Evolutionary conservation across 2,113 vertebrate species (phyloP).

Genomic region (Festucalex cinctus): DNA sequence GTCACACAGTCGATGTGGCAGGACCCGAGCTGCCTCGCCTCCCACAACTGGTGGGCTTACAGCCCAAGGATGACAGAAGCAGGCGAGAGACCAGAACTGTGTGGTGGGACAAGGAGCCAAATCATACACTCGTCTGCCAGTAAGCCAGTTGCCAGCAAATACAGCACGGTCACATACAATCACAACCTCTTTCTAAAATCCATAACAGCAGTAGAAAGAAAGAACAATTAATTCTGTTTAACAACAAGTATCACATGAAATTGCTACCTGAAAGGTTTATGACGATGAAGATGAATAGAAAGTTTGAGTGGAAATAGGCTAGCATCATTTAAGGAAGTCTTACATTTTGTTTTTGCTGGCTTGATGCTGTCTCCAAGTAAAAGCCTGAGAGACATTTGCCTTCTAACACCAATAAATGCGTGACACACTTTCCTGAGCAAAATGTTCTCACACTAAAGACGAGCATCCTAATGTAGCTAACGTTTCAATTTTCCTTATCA

Average conservation of each 20-base stretch:
- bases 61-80: slow-evolving; percentile 27
- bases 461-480: slow-evolving; percentile 16
- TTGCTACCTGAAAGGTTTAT: background rate
- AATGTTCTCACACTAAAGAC: slow-evolving; percentile 20
- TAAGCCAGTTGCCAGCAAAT: slow-evolving; percentile 39
- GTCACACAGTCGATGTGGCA: slow-evolving; percentile 29
- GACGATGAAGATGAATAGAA: background rate
- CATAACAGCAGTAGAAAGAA: slow-evolving; percentile 16
- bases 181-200: slow-evolving; percentile 16
- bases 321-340: background rate
- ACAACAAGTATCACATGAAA: background rate
- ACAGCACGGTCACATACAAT: slow-evolving; percentile 30
- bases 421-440: slow-evolving; percentile 8
- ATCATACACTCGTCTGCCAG: slow-evolving; percentile 26
- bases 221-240: background rate
- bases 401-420: background rate
- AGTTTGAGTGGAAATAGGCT: background rate
- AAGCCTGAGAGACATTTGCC: background rate
- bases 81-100: slow-evolving; percentile 1
- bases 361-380: background rate
- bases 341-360: background rate
- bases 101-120: slow-evolving; percentile 29
- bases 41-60: slow-evolving; percentile 31
- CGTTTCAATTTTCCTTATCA: slow-evolving; percentile 49
- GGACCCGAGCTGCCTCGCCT: slow-evolving; percentile 22